Conservation (phyloP, 2,888 invertebrate species). For the Amphipyra tragopoginis region DNA sequence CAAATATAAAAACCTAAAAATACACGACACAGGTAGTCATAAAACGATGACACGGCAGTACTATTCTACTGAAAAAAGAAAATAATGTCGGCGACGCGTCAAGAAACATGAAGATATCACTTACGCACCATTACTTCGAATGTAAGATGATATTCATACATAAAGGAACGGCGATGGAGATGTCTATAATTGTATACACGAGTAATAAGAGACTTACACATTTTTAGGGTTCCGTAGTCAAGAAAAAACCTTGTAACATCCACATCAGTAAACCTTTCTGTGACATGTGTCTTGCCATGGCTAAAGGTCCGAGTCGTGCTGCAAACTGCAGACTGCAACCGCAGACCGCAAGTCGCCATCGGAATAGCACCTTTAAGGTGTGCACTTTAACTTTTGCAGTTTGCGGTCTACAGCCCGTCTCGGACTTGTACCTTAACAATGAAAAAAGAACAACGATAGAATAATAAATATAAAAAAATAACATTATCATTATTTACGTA, state of each 20-base stretch:
- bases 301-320: no score
- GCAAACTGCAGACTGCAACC: no score
- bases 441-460: no score
- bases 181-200: slow-evolving; percentile 58
- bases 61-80: slow-evolving; percentile 28
- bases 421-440: no score
- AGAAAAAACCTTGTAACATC: background rate
- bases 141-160: slow-evolving; percentile 67
- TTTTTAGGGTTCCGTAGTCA: slow-evolving; percentile 17
- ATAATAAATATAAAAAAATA: no score
- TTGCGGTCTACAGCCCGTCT: no score
- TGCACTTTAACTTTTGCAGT: no score
- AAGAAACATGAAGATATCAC: slow-evolving; percentile 63
- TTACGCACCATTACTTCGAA: slow-evolving; percentile 67
- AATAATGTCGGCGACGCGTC: slow-evolving; percentile 48
- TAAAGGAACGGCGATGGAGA: slow-evolving; percentile 55
- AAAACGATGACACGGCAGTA: slow-evolving; percentile 26
- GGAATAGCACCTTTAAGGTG: no score
- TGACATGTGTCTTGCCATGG: no score
- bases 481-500: no score
- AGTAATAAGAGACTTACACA: slow-evolving; percentile 50
- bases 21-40: slow-evolving; percentile 1
- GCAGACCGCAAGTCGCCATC: no score
- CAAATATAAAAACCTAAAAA: background rate
- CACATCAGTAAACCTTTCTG: no score